A percentile compares a stretch with the other conserved stretches of the same genome.
These are phyloP conservation scores for Uropsilus gracilis DNA, from an alignment of 2,113 vertebrate genomes.

Conservation along the genomic window DNA sequence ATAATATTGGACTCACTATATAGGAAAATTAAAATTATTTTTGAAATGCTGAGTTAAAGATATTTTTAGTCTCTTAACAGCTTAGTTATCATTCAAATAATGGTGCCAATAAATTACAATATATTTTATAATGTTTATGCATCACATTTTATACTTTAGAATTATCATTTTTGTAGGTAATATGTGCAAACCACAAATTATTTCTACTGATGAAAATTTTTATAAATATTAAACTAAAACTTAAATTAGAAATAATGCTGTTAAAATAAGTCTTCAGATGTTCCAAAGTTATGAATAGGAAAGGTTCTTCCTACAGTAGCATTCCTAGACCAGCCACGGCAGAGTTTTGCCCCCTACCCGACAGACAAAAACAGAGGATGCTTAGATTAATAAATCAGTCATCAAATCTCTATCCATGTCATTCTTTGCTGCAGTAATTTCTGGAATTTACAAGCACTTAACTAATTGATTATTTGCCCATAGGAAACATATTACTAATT, in stretches of 20 bases:
- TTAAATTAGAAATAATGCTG: neutral
- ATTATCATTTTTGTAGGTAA: neutral
- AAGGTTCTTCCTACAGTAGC: neutral
- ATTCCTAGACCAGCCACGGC: neutral
- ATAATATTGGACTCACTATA: neutral
- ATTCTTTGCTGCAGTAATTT: neutral
- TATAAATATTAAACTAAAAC: neutral
- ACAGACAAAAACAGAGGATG: neutral
- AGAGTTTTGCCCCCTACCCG: neutral
- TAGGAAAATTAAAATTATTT: neutral
- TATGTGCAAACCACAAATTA: neutral
- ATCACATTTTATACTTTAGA: neutral
- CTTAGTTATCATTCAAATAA: neutral
- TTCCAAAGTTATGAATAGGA: neutral
- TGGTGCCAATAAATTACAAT: neutral
- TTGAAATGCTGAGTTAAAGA: neutral
- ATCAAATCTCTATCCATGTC: neutral
- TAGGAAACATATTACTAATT: neutral
- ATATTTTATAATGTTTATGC: neutral
- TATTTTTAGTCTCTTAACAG: neutral
- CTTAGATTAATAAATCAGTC: neutral
- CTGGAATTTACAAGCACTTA: neutral
- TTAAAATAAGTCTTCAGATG: neutral
- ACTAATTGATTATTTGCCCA: neutral
- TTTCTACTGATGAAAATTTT: neutral